Evolutionary conservation across 1,140 invertebrate species (phyloP).

Genomic region (Diabrotica virgifera): DNA sequence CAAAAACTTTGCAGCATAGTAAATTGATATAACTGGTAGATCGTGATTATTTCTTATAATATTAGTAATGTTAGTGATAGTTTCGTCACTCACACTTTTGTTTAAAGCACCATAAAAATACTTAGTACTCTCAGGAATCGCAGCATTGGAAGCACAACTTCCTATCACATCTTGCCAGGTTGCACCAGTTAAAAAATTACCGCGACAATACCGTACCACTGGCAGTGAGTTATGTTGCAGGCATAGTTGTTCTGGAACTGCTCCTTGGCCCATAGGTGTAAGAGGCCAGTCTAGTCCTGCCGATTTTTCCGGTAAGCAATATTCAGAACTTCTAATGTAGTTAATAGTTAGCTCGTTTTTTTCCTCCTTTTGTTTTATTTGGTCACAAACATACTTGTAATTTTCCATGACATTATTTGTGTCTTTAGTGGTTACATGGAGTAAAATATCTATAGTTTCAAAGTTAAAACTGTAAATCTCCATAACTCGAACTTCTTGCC

Average conservation of each 20-base stretch:
- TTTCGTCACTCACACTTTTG: constrained; percentile 49
- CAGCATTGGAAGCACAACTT: constrained; percentile 47
- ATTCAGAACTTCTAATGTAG: constrained; percentile 28
- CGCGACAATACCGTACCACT: constrained; percentile 49
- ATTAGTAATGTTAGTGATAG: constrained; percentile 20
- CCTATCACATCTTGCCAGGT: constrained; percentile 46
- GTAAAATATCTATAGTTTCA: constrained; percentile 34
- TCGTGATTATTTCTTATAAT: constrained; percentile 20
- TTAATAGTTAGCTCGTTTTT: constrained; percentile 24
- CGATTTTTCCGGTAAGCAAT: constrained; percentile 31
- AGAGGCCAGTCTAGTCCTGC: constrained; percentile 36
- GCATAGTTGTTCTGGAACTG: constrained; percentile 51
- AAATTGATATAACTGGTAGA: constrained; percentile 25
- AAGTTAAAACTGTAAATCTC: constrained; percentile 28
- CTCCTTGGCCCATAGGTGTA: constrained; percentile 44
- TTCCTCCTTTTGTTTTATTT: constrained; percentile 14
- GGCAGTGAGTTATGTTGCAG: constrained; percentile 52
- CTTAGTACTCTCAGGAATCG: constrained; percentile 45
- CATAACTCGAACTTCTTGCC: constrained; percentile 32
- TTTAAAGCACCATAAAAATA: constrained; percentile 18
- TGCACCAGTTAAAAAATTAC: constrained; percentile 50
- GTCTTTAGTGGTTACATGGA: constrained; percentile 31
- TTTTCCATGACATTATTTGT: neutral
- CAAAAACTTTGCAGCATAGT: constrained; percentile 25
- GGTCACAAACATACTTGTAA: constrained; percentile 8